Conservation (phyloP, 1,140 invertebrate genomes). For the Aethina tumida region DNA sequence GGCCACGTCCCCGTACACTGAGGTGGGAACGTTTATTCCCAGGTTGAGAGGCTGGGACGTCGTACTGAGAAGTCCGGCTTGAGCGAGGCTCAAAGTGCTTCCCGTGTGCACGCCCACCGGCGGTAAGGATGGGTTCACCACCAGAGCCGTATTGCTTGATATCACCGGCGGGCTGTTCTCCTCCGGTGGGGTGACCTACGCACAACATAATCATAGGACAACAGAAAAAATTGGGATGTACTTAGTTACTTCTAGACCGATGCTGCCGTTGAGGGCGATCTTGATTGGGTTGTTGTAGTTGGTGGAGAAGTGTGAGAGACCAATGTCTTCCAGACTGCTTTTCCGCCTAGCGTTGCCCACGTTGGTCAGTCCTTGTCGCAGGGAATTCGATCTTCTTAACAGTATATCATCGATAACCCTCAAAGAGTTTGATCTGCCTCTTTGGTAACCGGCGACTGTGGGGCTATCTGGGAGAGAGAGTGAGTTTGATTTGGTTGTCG, state of each 20-base stretch:
- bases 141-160: constrained; percentile 44
- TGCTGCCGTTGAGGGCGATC: constrained; percentile 75
- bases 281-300: constrained; percentile 63
- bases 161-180: constrained; percentile 45
- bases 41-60: constrained; percentile 17
- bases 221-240: neutral
- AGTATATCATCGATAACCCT: constrained; percentile 76
- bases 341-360: constrained; percentile 51
- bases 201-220: neutral
- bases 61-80: constrained; percentile 40
- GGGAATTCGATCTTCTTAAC: constrained; percentile 69
- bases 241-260: constrained; percentile 60
- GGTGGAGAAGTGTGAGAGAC: constrained; percentile 62
- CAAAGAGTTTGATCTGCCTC: constrained; percentile 75
- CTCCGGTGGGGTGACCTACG: constrained; percentile 63
- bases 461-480: constrained; percentile 79
- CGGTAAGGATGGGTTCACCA: constrained; percentile 44
- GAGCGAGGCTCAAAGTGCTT: constrained; percentile 34
- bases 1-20: constrained; percentile 14
- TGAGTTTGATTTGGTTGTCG: constrained; percentile 78
- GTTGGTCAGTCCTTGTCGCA: constrained; percentile 57
- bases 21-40: constrained; percentile 24
- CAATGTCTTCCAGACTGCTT: constrained; percentile 77
- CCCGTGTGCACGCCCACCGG: constrained; percentile 21
- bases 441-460: constrained; percentile 60